phyloP scores from a whole-genome alignment of 2,888 invertebrate genomes.

The Ennomos quercinarius region DNA sequence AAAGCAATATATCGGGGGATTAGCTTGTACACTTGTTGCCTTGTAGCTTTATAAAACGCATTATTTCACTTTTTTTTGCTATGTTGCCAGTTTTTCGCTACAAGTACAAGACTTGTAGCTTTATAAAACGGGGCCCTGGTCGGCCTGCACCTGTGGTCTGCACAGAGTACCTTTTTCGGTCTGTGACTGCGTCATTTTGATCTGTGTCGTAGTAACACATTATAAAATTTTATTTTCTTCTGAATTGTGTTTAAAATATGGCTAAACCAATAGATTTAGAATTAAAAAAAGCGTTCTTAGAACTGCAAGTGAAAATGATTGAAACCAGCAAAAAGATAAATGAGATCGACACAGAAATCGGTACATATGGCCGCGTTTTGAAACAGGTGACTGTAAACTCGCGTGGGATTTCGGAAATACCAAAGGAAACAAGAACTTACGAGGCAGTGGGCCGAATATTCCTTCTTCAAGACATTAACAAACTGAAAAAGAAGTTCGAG shows the following conservation, averaged over 20 bases:
- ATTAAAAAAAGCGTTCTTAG: slow-evolving; percentile 90
- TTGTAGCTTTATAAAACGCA: no score
- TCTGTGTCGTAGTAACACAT: no score
- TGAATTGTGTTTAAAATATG: slow-evolving; percentile 52
- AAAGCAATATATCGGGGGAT: no score
- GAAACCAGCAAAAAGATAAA: slow-evolving; percentile 93
- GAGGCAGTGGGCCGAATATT: slow-evolving; percentile 95
- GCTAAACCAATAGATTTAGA: slow-evolving; percentile 85
- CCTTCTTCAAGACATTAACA: slow-evolving; percentile 87
- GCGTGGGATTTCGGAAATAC: slow-evolving; percentile 86
- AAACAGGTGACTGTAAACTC: slow-evolving; percentile 90
- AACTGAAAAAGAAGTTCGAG: slow-evolving; percentile 87
- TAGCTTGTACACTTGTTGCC: no score
- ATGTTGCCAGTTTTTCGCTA: no score
- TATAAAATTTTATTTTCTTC: no score
- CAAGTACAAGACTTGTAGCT: no score
- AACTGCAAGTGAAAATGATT: slow-evolving; percentile 92
- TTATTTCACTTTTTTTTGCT: no score
- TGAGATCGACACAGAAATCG: slow-evolving; percentile 91
- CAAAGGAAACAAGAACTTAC: slow-evolving; percentile 89
- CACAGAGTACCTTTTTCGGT: no score
- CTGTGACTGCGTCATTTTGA: no score
- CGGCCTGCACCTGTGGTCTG: no score
- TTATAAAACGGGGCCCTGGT: no score
- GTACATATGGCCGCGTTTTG: slow-evolving; percentile 87